Percentiles rank a stretch among this genome's conserved stretches.
phyloP scores from a whole-genome alignment of 1,140 invertebrate species.

The Anastrepha obliqua region DNA sequence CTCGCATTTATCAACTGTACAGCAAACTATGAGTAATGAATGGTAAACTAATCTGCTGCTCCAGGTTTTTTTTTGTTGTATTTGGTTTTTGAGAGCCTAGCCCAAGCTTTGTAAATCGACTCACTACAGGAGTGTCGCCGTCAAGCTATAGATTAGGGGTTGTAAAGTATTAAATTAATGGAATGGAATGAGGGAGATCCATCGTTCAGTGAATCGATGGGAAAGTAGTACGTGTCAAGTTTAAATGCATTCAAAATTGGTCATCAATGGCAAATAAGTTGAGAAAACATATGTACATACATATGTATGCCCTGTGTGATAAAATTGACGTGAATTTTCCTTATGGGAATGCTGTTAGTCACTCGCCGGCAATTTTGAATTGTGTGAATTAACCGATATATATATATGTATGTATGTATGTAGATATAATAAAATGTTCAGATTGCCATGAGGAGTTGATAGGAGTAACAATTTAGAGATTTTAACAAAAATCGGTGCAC shows the following conservation, averaged over 20 bases:
- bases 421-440: not conserved
- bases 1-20: slow-evolving; percentile 28
- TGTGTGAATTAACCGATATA: not conserved
- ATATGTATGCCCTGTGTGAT: not conserved
- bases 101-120: not conserved
- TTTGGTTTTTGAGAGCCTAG: not conserved
- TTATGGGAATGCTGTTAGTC: too few species aligned
- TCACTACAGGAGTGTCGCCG: not conserved
- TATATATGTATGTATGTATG: not conserved
- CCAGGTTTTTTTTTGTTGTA: not conserved
- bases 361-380: too few species aligned
- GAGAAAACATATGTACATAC: not conserved
- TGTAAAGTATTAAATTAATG: not conserved
- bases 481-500: too few species aligned
- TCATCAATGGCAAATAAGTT: slow-evolving; percentile 26
- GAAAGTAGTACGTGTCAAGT: slow-evolving; percentile 22
- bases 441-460: too few species aligned
- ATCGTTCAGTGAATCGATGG: not conserved
- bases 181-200: not conserved
- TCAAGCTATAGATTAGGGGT: slow-evolving; percentile 1
- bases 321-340: too few species aligned
- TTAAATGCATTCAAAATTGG: slow-evolving; percentile 10
- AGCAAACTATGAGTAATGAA: slow-evolving; percentile 5
- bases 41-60: slow-evolving; percentile 19
- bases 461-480: too few species aligned